Evolutionary conservation across 2,888 invertebrate genomes (phyloP).

Genomic region (Phyto melanocephala): DNA sequence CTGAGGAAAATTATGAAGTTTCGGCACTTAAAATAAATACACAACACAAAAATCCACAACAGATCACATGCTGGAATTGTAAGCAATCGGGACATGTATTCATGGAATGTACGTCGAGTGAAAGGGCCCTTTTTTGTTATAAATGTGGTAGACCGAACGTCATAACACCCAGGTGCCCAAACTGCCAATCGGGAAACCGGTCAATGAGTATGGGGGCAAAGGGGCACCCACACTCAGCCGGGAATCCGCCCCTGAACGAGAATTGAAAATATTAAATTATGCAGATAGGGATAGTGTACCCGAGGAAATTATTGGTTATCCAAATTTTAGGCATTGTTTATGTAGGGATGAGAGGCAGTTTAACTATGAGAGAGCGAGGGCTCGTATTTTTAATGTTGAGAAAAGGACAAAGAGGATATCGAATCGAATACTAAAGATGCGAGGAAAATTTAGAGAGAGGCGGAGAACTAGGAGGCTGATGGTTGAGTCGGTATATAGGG

Average conservation of each 20-base stretch:
- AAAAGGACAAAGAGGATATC: too few species aligned
- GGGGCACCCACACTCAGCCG: neutral
- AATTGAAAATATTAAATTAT: neutral
- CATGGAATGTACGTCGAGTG: too few species aligned
- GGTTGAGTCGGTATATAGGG: too few species aligned
- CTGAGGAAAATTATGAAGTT: too few species aligned
- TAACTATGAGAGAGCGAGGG: neutral
- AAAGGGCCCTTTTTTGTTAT: too few species aligned
- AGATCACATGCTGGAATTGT: constrained; percentile 23
- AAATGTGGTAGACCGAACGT: neutral
- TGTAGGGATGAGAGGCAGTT: neutral
- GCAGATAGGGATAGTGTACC: too few species aligned
- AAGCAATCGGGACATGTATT: too few species aligned
- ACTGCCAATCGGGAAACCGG: neutral
- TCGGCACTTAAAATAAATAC: neutral
- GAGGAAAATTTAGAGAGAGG: too few species aligned
- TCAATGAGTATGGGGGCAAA: neutral
- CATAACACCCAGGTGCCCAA: constrained; percentile 11
- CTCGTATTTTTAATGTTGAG: neutral
- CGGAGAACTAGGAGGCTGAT: too few species aligned
- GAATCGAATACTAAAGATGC: too few species aligned
- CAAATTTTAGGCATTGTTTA: too few species aligned
- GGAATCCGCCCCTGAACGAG: neutral
- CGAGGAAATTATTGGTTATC: too few species aligned
- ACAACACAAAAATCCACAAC: neutral